Conservation (phyloP, 1,140 invertebrate species). For the Drosophila prosaltans region DNA sequence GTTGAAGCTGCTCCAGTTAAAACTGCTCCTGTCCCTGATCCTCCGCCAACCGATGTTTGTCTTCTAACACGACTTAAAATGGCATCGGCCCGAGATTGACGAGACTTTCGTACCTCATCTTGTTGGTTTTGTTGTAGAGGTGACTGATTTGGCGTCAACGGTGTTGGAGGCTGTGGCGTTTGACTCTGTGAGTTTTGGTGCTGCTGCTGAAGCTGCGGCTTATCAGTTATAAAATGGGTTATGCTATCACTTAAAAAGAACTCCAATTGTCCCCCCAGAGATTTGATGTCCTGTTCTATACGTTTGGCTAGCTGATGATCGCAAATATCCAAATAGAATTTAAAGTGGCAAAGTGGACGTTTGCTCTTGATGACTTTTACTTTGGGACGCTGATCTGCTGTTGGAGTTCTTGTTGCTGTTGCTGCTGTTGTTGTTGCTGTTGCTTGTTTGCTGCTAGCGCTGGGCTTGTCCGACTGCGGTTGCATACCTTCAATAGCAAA, state of each 20-base stretch:
- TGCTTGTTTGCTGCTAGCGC: constrained; percentile 73
- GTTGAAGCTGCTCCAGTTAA: constrained; percentile 10
- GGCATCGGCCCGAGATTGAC: constrained; percentile 87
- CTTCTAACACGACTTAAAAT: constrained; percentile 86
- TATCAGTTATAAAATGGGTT: constrained; percentile 85
- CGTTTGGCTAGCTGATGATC: constrained; percentile 86
- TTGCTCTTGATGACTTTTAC: constrained; percentile 83
- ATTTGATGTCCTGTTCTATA: constrained; percentile 87
- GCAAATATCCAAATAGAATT: constrained; percentile 89
- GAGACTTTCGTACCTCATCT: constrained; percentile 53
- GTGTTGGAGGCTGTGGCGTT: constrained; percentile 51
- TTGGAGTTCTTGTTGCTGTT: constrained; percentile 50
- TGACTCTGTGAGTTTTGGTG: constrained; percentile 15
- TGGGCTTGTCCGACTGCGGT: constrained; percentile 82
- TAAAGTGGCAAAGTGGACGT: constrained; percentile 85
- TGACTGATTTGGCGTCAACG: constrained; percentile 55
- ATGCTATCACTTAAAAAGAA: constrained; percentile 85
- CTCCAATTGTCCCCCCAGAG: constrained; percentile 87
- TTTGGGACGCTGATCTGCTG: constrained; percentile 58
- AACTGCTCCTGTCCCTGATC: constrained; percentile 22
- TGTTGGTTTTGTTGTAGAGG: constrained; percentile 39
- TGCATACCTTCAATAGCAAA: constrained; percentile 82
- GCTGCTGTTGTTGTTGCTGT: constrained; percentile 54
- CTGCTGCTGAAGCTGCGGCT: constrained; percentile 54
- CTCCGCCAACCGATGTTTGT: constrained; percentile 31